Conservation (phyloP, 2,113 vertebrate genomes). For the Sinocyclocheilus anophthalmus region DNA sequence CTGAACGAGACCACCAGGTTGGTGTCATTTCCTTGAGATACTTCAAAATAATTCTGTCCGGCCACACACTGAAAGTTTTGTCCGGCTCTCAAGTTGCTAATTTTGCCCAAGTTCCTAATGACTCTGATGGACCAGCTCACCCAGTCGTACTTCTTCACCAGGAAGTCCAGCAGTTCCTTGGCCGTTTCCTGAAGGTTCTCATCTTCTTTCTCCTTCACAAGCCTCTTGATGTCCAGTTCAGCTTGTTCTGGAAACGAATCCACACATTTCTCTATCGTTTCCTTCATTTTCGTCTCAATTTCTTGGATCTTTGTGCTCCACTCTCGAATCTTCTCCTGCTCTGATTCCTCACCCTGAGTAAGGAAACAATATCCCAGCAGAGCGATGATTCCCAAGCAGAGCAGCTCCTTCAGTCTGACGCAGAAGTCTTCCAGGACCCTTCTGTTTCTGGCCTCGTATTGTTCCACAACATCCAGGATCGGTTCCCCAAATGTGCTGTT, state of each 20-base stretch:
- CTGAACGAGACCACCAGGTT: slow-evolving; percentile 76
- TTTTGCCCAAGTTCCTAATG: slow-evolving; percentile 70
- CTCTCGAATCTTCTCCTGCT: slow-evolving; percentile 70
- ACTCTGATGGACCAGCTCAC: slow-evolving; percentile 77
- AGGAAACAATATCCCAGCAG: slow-evolving; percentile 73
- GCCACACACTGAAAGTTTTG: slow-evolving; percentile 74
- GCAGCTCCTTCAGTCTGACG: slow-evolving; percentile 77
- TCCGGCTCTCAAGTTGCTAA: slow-evolving; percentile 71
- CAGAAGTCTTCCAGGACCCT: slow-evolving; percentile 78
- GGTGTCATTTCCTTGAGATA: slow-evolving; percentile 69
- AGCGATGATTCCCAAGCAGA: slow-evolving; percentile 78
- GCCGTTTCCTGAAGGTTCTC: slow-evolving; percentile 61
- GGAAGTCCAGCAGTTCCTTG: slow-evolving; percentile 66
- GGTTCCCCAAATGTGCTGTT: slow-evolving; percentile 72
- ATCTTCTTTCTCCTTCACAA: slow-evolving; percentile 66
- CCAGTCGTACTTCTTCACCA: slow-evolving; percentile 79
- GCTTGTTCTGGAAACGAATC: slow-evolving; percentile 75
- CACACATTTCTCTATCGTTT: slow-evolving; percentile 65
- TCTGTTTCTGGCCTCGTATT: slow-evolving; percentile 71
- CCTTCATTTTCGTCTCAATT: slow-evolving; percentile 76
- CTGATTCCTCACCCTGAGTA: slow-evolving; percentile 65
- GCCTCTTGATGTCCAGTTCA: slow-evolving; percentile 59
- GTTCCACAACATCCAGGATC: slow-evolving; percentile 72
- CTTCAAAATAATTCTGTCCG: slow-evolving; percentile 72
- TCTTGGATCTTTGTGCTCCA: slow-evolving; percentile 74